Conservation (phyloP, 2,888 invertebrate genomes). For the Drosophila neonasuta region DNA sequence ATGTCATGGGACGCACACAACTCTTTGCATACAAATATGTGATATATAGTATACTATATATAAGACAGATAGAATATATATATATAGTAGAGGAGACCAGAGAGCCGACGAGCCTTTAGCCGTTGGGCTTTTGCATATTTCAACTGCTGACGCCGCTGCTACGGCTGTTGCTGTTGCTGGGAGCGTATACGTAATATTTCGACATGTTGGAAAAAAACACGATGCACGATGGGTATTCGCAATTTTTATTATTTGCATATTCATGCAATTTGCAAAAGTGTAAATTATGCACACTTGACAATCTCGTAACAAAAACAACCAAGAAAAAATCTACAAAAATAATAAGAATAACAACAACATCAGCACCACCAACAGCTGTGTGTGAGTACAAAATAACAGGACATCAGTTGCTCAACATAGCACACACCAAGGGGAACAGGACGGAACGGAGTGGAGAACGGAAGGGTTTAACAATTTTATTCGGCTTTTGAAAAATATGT, state of each 20-base stretch:
- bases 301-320: slow-evolving; percentile 49
- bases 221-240: slow-evolving; percentile 32
- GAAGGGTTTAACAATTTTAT: not conserved
- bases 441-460: too few relatives aligned
- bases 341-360: slow-evolving; percentile 12
- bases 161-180: slow-evolving; percentile 13
- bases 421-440: not conserved
- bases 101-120: slow-evolving; percentile 36
- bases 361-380: slow-evolving; percentile 8
- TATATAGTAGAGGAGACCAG: not conserved
- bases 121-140: slow-evolving; percentile 49
- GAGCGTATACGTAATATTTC: slow-evolving; percentile 59
- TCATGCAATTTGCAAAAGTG: slow-evolving; percentile 70
- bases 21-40: not conserved
- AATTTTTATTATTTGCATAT: slow-evolving; percentile 66
- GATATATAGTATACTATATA: not conserved
- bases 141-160: slow-evolving; percentile 23
- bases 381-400: slow-evolving; percentile 38
- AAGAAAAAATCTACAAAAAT: slow-evolving; percentile 2
- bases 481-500: slow-evolving; percentile 42
- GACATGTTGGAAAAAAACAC: slow-evolving; percentile 41
- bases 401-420: slow-evolving; percentile 7
- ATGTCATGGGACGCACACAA: slow-evolving; percentile 11
- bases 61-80: slow-evolving; percentile 11
- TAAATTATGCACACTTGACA: slow-evolving; percentile 74